Percentiles rank a stretch among this genome's conserved stretches.
Evolutionary conservation across 2,888 invertebrate species (phyloP).

Genomic region (Phrixothrix hirtus): DNA sequence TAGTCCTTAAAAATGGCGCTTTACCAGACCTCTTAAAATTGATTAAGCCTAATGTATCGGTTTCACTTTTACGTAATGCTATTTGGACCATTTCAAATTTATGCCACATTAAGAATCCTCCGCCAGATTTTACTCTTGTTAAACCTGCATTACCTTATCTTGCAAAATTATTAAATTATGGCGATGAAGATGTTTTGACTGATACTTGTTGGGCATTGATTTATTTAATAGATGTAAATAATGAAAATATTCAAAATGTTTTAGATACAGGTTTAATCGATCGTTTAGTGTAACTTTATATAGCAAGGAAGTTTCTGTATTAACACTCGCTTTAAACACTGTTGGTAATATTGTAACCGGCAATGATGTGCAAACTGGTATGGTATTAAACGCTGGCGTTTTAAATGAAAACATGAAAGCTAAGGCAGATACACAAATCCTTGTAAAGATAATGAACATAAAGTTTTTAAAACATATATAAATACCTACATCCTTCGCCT

Average conservation of each 20-base stretch:
- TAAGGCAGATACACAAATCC: no score
- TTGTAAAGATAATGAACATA: no score
- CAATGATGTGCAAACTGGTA: slow-evolving; percentile 82
- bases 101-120: slow-evolving; percentile 92
- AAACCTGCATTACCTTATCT: slow-evolving; percentile 75
- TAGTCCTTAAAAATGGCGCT: slow-evolving; percentile 73
- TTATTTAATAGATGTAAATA: slow-evolving; percentile 90
- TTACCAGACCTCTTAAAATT: slow-evolving; percentile 72
- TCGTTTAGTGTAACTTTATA: slow-evolving; percentile 67
- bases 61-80: slow-evolving; percentile 78
- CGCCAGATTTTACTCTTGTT: slow-evolving; percentile 79
- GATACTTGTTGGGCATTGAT: slow-evolving; percentile 95
- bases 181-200: slow-evolving; percentile 79
- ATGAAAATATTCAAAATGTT: slow-evolving; percentile 86
- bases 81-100: slow-evolving; percentile 94
- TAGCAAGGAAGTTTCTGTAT: slow-evolving; percentile 67
- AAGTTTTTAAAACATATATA: no score
- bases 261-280: slow-evolving; percentile 69
- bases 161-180: slow-evolving; percentile 69
- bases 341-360: slow-evolving; percentile 97
- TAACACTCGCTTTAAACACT: slow-evolving; percentile 85
- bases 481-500: no score
- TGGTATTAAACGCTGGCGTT: slow-evolving; percentile 77
- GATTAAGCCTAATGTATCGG: slow-evolving; percentile 65
- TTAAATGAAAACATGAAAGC: no score